These are phyloP conservation scores for Trigoniulus corallinus DNA, from an alignment of 1,140 invertebrate species.

Conservation along the genomic window DNA sequence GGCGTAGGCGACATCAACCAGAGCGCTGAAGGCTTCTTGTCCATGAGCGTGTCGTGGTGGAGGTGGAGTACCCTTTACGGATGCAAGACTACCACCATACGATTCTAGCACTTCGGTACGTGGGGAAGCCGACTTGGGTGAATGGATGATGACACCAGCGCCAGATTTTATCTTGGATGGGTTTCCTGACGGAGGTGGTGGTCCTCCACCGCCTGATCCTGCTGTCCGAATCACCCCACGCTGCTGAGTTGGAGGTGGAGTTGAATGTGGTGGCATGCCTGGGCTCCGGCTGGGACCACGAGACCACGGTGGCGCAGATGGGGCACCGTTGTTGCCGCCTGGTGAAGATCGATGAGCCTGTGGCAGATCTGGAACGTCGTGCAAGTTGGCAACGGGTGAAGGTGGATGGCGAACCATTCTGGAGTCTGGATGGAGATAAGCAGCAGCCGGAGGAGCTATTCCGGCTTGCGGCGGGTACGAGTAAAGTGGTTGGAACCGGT, in stretches of 20 bases:
- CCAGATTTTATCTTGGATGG: not conserved
- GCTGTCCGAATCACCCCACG: constrained; percentile 13
- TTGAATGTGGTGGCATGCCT: not conserved
- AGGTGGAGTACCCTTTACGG: constrained; percentile 9
- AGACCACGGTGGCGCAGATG: not conserved
- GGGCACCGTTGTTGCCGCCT: not conserved
- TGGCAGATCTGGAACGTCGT: not conserved
- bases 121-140: constrained; percentile 16
- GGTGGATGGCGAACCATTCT: not conserved
- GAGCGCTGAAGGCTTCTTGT: constrained; percentile 63
- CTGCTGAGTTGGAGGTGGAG: not conserved
- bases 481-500: constrained; percentile 25
- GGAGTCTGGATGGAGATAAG: constrained; percentile 5
- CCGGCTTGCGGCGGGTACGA: constrained; percentile 10
- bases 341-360: no score
- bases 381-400: not conserved
- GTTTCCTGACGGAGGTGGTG: not conserved
- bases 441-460: constrained; percentile 2
- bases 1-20: constrained; percentile 70
- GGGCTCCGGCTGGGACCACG: not conserved
- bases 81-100: constrained; percentile 10
- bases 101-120: constrained; percentile 11
- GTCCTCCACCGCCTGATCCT: constrained; percentile 17
- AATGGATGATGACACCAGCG: constrained; percentile 18
- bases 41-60: constrained; percentile 30